phyloP scores from a whole-genome alignment of 1,140 invertebrate species.

The Coptotermes formosanus region DNA sequence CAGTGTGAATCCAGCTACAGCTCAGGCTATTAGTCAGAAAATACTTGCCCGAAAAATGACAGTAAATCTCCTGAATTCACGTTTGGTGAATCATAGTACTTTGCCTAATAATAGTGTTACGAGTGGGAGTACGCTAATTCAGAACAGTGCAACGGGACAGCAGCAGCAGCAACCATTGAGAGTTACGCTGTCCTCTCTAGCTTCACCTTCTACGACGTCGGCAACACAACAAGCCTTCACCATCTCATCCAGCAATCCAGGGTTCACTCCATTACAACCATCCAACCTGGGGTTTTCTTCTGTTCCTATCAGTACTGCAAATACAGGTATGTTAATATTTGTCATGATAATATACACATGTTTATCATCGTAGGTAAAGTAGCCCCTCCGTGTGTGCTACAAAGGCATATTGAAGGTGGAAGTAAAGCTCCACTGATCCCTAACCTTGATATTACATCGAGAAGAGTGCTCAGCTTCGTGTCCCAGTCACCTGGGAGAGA shows the following conservation, averaged over 20 bases:
- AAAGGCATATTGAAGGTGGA: too few species aligned
- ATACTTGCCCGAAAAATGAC: slow-evolving; percentile 40
- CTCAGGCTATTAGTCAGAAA: slow-evolving; percentile 52
- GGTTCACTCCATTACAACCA: slow-evolving; percentile 18
- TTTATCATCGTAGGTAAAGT: too few species aligned
- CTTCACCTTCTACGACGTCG: slow-evolving; percentile 10
- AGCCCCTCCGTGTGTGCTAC: too few species aligned
- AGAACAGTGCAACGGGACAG: slow-evolving; percentile 46
- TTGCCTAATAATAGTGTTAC: slow-evolving; percentile 28
- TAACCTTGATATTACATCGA: too few species aligned
- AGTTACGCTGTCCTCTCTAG: slow-evolving; percentile 31
- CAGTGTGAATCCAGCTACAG: slow-evolving; percentile 37
- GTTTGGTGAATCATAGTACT: slow-evolving; percentile 22
- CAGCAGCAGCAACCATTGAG: slow-evolving; percentile 43
- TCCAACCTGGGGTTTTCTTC: slow-evolving; percentile 46
- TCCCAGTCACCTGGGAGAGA: too few species aligned
- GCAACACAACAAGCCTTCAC: slow-evolving; percentile 17
- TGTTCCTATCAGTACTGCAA: slow-evolving; percentile 41
- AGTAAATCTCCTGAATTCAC: slow-evolving; percentile 34
- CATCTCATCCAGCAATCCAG: background rate
- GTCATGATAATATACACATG: background rate
- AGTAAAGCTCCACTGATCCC: too few species aligned
- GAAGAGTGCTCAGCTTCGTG: too few species aligned
- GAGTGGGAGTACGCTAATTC: slow-evolving; percentile 48
- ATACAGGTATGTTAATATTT: background rate